Percentiles rank a stretch among this genome's conserved stretches.
These are phyloP conservation scores for Clavelina lepadiformis DNA, from an alignment of 23 tunicate genomes.

Conservation along the genomic window DNA sequence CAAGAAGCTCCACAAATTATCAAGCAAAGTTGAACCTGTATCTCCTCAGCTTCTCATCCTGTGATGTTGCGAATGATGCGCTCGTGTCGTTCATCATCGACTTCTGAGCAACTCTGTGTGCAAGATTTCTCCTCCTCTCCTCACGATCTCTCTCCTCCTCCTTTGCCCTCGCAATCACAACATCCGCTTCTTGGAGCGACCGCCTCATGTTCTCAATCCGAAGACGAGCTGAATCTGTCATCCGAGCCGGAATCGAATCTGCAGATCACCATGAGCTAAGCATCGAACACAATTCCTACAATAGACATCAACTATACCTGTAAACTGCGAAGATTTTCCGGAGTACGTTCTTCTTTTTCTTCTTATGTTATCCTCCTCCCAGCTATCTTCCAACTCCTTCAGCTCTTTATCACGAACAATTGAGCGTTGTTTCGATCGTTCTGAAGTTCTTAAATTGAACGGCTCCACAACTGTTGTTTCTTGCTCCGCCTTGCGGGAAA, in stretches of 20 bases:
- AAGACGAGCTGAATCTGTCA: constrained; percentile 67
- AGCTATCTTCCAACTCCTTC: neutral
- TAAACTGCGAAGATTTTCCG: too few relatives aligned
- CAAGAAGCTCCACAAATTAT: neutral
- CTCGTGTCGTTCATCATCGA: constrained; percentile 10
- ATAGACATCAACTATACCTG: constrained; percentile 9
- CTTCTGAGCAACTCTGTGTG: constrained; percentile 33
- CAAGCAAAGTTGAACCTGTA: constrained; percentile 23
- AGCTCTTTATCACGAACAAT: neutral
- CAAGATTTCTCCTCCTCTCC: constrained; percentile 56
- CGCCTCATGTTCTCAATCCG: constrained; percentile 54
- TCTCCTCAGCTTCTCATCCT: constrained; percentile 54
- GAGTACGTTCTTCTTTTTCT: too few relatives aligned
- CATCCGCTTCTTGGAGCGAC: constrained; percentile 57
- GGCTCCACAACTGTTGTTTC: constrained; percentile 64
- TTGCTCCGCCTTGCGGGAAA: constrained; percentile 6
- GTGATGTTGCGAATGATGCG: constrained; percentile 19
- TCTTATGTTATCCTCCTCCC: neutral
- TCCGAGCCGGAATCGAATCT: constrained; percentile 72
- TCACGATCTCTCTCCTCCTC: constrained; percentile 24
- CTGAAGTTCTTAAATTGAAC: constrained; percentile 25
- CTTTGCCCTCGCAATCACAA: constrained; percentile 13
- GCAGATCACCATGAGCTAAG: neutral
- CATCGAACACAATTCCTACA: constrained; percentile 21
- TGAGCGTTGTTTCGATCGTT: constrained; percentile 8